Percentiles rank a stretch among this genome's conserved stretches.
These are phyloP conservation scores for Ormyrus rosae DNA, from an alignment of 2,888 invertebrate species.

Conservation along the genomic window DNA sequence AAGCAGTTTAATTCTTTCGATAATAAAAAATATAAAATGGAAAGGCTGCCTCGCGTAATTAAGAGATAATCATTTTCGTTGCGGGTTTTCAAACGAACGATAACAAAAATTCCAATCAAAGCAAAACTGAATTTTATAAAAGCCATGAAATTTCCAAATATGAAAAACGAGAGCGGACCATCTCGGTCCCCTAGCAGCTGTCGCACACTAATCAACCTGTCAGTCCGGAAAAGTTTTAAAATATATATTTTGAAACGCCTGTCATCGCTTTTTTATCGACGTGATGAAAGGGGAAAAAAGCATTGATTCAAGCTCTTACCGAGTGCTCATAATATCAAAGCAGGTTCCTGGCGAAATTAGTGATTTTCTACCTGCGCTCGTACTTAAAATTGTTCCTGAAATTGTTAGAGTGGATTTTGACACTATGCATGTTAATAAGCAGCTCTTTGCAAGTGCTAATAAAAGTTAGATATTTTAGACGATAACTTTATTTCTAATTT, in stretches of 20 bases:
- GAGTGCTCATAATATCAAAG: neutral
- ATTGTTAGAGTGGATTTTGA: too few relatives aligned
- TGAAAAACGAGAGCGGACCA: neutral
- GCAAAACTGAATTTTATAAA: neutral
- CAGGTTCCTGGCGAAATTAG: neutral
- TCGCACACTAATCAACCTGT: constrained; percentile 25
- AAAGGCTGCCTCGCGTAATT: too few relatives aligned
- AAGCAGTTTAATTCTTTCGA: neutral
- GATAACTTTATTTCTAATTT: too few relatives aligned
- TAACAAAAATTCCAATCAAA: too few relatives aligned
- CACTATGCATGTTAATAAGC: too few relatives aligned
- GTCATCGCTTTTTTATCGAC: neutral
- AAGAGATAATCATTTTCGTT: too few relatives aligned
- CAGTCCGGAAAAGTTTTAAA: constrained; percentile 11
- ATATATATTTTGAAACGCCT: constrained; percentile 20
- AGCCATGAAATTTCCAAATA: constrained; percentile 2
- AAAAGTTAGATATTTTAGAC: too few relatives aligned
- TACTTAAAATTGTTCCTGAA: neutral
- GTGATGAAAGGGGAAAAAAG: neutral
- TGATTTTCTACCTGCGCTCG: neutral
- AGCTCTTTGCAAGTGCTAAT: too few relatives aligned
- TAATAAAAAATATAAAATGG: too few relatives aligned
- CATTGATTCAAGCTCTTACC: neutral
- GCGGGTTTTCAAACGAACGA: too few relatives aligned
- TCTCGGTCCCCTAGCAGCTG: neutral